A percentile compares a stretch with the other conserved stretches of the same genome.
Evolutionary conservation across 1,140 invertebrate genomes (phyloP).

Genomic region (Agrilus planipennis): DNA sequence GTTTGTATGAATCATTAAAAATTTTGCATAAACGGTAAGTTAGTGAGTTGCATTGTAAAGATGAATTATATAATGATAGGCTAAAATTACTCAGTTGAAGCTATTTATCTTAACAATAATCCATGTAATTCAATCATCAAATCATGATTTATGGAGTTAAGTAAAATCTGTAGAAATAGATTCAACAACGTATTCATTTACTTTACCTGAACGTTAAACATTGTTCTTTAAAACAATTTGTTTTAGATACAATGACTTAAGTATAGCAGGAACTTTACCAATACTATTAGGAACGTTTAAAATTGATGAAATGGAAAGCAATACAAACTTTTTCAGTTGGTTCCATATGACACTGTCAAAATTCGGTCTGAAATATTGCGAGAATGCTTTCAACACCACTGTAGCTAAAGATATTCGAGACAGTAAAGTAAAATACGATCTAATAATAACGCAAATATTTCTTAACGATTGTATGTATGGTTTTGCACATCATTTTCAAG

Average conservation of each 20-base stretch:
- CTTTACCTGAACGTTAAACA: too few relatives aligned
- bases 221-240: too few relatives aligned
- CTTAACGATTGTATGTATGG: conserved; percentile 25
- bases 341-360: neutral
- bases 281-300: conserved; percentile 7
- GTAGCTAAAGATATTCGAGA: conserved; percentile 15
- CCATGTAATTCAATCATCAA: too few relatives aligned
- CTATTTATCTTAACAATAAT: too few relatives aligned
- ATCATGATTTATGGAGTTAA: too few relatives aligned
- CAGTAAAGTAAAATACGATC: conserved; percentile 18
- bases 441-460: conserved; percentile 24
- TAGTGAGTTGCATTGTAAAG: too few relatives aligned
- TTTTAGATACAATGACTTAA: conserved; percentile 32
- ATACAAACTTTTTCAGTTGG: neutral
- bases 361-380: conserved; percentile 14
- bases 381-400: conserved; percentile 12
- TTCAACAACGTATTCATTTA: too few relatives aligned
- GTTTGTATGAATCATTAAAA: too few relatives aligned
- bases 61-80: too few relatives aligned
- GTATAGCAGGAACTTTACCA: conserved; percentile 14
- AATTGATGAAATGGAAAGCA: neutral
- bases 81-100: too few relatives aligned
- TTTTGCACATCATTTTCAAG: conserved; percentile 19
- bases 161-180: too few relatives aligned
- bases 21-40: too few relatives aligned